phyloP scores from a whole-genome alignment of 2,797 vertebrate species.

The Eulemur mongoz region DNA sequence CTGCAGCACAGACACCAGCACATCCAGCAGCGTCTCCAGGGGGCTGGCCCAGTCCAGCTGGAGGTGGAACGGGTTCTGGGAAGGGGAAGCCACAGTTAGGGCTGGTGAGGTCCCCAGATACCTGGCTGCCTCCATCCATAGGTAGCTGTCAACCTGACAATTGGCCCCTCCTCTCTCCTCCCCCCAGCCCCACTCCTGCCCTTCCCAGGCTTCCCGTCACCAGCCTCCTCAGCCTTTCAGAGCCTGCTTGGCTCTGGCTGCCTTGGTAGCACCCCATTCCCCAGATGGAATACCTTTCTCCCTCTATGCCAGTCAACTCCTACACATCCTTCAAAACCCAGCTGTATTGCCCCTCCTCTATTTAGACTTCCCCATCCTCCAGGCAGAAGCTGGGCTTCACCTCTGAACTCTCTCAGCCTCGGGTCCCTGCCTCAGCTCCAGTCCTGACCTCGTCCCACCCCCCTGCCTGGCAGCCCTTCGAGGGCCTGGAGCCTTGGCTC shows the following conservation, averaged over 20 bases:
- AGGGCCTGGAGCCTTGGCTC: neutral
- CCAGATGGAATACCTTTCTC: neutral
- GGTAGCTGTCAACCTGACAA: neutral
- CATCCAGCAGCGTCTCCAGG: constrained; percentile 86
- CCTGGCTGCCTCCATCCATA: neutral
- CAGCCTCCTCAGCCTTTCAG: neutral
- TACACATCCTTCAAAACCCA: neutral
- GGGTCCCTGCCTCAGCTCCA: neutral
- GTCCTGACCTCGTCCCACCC: neutral
- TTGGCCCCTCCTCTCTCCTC: fast-evolving
- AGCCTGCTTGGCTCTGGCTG: neutral
- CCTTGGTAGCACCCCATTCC: neutral
- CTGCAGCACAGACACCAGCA: constrained; percentile 87
- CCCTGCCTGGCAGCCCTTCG: neutral
- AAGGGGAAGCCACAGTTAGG: neutral
- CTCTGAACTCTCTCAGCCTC: neutral
- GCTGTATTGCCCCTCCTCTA: neutral
- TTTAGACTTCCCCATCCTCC: neutral
- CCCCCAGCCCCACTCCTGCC: neutral
- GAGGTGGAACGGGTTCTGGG: constrained; percentile 93
- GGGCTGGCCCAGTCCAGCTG: constrained; percentile 90
- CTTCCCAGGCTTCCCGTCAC: fast-evolving
- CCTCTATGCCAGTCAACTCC: neutral
- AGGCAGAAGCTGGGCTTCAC: neutral
- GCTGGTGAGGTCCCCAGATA: fast-evolving